These are phyloP conservation scores for Acropora yongei DNA, from an alignment of 64 coral and sea anemone species.

Conservation along the genomic window DNA sequence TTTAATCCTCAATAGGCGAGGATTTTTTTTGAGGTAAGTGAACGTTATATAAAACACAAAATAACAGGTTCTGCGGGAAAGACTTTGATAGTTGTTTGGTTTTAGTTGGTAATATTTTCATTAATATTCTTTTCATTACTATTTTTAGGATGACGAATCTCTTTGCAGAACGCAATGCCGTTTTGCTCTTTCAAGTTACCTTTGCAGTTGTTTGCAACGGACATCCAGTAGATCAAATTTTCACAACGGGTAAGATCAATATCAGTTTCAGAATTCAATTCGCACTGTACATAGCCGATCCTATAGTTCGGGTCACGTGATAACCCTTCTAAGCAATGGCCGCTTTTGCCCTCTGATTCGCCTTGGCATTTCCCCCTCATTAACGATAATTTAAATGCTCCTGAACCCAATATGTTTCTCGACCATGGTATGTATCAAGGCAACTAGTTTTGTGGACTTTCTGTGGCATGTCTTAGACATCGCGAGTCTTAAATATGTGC, in stretches of 20 bases:
- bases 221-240: background rate
- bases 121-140: background rate
- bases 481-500: too few relatives aligned
- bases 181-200: background rate
- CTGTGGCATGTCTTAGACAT: too few relatives aligned
- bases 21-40: background rate
- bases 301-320: too few relatives aligned
- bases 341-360: too few relatives aligned
- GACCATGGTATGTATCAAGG: too few relatives aligned
- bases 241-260: background rate
- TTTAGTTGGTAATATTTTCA: background rate
- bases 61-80: background rate
- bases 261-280: background rate
- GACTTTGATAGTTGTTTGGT: background rate
- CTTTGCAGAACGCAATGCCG: background rate
- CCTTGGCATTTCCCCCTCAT: too few relatives aligned
- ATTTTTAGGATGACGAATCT: background rate
- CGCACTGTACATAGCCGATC: background rate
- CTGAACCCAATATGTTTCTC: too few relatives aligned
- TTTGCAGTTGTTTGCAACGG: background rate
- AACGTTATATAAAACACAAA: too few relatives aligned
- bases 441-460: too few relatives aligned
- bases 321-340: too few relatives aligned
- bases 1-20: too few relatives aligned
- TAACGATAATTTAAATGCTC: too few relatives aligned